Percentiles rank a stretch among this genome's conserved stretches.
Evolutionary conservation across 2,113 vertebrate genomes (phyloP).

Genomic region (Chascanopsetta lugubris): DNA sequence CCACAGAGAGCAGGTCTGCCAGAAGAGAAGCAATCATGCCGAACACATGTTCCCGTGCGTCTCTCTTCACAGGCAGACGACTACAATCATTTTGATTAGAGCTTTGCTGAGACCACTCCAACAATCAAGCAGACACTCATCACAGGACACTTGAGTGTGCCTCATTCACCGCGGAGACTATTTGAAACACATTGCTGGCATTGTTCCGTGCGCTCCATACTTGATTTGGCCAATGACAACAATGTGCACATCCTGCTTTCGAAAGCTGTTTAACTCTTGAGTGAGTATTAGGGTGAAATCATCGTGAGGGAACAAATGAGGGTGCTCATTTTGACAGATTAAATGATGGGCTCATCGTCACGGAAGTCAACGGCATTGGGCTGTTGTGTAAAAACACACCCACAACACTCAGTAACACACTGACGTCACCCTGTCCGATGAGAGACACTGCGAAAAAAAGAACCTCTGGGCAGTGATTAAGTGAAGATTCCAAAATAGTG

Average conservation of each 20-base stretch:
- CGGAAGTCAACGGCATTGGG: conserved; percentile 2
- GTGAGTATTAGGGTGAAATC: conserved; percentile 56
- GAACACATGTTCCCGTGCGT: conserved; percentile 58
- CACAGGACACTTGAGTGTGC: conserved; percentile 54
- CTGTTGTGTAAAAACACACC: neutral
- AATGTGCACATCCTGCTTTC: conserved; percentile 52
- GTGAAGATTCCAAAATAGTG: conserved; percentile 7
- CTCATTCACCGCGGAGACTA: conserved; percentile 42
- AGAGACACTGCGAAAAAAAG: conserved; percentile 15
- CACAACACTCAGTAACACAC: neutral
- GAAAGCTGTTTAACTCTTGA: conserved; percentile 55
- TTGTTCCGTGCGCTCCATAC: conserved; percentile 30
- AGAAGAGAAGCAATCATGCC: conserved; percentile 68
- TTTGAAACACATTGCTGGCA: conserved; percentile 52
- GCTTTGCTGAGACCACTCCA: conserved; percentile 72
- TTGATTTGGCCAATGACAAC: conserved; percentile 53
- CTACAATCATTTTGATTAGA: conserved; percentile 75
- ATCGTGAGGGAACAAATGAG: conserved; percentile 40
- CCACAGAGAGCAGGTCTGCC: conserved; percentile 48
- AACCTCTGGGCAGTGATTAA: conserved; percentile 20
- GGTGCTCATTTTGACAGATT: conserved; percentile 26
- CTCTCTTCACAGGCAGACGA: conserved; percentile 69
- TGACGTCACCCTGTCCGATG: neutral
- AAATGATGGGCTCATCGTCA: conserved; percentile 22
- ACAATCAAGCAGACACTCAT: conserved; percentile 72